These are phyloP conservation scores for Agapornis canus DNA, from an alignment of 2,797 vertebrate species.

Conservation along the genomic window DNA sequence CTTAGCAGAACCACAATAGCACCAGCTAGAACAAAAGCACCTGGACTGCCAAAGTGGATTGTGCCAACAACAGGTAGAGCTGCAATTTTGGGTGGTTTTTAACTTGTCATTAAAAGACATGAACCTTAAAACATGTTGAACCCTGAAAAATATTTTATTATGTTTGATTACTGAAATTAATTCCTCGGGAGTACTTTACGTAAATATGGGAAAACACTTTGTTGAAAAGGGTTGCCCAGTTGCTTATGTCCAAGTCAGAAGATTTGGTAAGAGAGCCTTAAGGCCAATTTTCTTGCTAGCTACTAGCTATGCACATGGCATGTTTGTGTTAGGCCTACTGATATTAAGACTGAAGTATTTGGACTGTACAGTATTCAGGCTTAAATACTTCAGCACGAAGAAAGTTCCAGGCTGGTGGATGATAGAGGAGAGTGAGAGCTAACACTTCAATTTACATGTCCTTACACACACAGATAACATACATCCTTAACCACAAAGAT, in stretches of 20 bases:
- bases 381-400: background rate
- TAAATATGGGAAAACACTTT: background rate
- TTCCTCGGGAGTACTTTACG: background rate
- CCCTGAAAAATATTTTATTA: background rate
- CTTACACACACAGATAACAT: background rate
- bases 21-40: conserved; percentile 66
- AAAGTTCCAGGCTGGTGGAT: background rate
- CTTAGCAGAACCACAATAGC: conserved; percentile 61
- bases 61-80: conserved; percentile 52
- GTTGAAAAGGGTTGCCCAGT: background rate
- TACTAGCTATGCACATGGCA: accelerated
- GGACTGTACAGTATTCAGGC: background rate
- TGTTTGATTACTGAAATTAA: background rate
- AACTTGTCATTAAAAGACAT: background rate
- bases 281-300: background rate
- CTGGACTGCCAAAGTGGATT: conserved; percentile 41
- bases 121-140: background rate
- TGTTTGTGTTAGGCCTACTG: background rate
- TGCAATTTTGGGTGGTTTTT: accelerated
- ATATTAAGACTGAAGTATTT: background rate
- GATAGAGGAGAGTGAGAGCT: background rate
- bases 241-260: background rate
- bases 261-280: background rate
- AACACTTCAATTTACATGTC: background rate
- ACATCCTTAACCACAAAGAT: background rate